These are phyloP conservation scores for Nesoenas mayeri DNA, from an alignment of 2,113 vertebrate genomes.

Conservation along the genomic window DNA sequence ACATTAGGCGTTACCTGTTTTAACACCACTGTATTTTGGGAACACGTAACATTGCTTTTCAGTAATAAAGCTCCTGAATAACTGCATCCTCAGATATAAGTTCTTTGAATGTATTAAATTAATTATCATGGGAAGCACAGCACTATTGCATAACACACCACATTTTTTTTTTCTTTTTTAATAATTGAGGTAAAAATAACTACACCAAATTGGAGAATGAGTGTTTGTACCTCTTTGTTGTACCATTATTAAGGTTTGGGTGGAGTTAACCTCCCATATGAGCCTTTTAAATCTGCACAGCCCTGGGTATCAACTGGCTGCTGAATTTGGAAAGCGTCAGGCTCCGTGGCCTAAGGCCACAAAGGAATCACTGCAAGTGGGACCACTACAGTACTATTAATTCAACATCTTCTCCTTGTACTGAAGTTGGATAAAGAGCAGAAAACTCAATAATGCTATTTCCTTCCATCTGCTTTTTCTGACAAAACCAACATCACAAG, in stretches of 20 bases:
- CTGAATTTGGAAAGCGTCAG: not conserved
- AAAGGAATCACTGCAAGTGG: not conserved
- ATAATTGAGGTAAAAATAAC: not conserved
- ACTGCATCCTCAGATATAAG: not conserved
- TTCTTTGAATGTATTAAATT: not conserved
- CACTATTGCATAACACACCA: not conserved
- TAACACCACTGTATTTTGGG: not conserved
- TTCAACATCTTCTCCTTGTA: not conserved
- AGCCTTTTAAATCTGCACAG: not conserved
- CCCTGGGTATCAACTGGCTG: not conserved
- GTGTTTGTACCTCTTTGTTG: not conserved
- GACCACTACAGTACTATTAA: not conserved
- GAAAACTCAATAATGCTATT: fast-evolving
- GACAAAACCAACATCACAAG: not conserved
- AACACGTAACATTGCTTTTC: not conserved
- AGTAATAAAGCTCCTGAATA: not conserved
- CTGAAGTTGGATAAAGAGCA: not conserved
- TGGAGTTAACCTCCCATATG: not conserved
- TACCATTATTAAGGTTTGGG: not conserved
- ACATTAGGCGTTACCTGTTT: not conserved
- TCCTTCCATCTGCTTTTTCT: not conserved
- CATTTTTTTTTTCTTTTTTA: not conserved
- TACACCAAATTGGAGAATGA: not conserved
- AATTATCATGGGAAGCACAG: not conserved
- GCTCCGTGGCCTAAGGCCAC: not conserved